These are phyloP conservation scores for Telmatochromis sp. DNA, from an alignment of 2,113 vertebrate genomes.

Conservation along the genomic window DNA sequence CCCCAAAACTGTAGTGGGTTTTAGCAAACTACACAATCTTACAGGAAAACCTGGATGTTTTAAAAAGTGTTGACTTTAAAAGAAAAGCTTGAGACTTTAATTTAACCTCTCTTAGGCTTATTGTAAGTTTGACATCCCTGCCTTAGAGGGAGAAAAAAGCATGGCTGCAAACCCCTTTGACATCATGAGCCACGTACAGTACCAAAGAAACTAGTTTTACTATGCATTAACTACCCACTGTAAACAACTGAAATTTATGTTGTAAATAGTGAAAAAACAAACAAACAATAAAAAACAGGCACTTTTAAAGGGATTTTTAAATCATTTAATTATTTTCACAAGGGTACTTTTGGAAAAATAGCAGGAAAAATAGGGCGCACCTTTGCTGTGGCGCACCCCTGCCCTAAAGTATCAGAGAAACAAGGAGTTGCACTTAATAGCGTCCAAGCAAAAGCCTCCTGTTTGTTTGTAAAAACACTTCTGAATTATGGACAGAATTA, in stretches of 20 bases:
- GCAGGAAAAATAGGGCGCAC: neutral
- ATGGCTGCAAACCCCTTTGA: neutral
- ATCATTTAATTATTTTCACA: neutral
- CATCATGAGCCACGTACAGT: neutral
- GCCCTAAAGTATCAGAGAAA: neutral
- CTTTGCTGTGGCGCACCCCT: neutral
- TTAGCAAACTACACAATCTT: neutral
- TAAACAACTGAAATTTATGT: neutral
- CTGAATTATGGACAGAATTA: neutral
- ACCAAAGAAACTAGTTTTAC: neutral
- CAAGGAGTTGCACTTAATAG: neutral
- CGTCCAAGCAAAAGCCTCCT: neutral
- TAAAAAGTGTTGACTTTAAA: neutral
- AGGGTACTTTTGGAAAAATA: too few species aligned
- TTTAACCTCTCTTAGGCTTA: neutral
- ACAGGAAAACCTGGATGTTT: neutral
- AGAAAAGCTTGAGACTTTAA: neutral
- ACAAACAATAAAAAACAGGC: neutral
- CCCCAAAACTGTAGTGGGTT: fast-evolving
- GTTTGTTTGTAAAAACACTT: neutral
- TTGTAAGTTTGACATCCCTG: neutral
- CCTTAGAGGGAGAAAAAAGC: neutral
- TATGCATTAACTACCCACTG: neutral
- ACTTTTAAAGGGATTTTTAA: neutral
- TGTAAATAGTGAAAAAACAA: neutral